These are phyloP conservation scores for Drosophila rhopaloa DNA, from an alignment of 1,140 invertebrate genomes.

Conservation along the genomic window DNA sequence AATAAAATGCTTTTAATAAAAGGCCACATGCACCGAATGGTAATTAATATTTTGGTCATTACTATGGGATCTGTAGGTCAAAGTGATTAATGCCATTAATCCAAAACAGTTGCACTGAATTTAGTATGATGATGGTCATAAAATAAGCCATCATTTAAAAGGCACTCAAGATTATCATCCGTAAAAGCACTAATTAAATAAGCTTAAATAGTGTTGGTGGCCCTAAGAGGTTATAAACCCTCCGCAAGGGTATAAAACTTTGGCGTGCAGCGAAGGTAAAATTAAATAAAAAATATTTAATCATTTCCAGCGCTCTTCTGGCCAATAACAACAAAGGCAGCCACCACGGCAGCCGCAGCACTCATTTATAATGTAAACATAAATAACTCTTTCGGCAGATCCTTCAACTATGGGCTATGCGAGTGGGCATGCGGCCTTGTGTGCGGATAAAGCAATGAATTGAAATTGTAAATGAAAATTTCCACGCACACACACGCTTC, in stretches of 20 bases:
- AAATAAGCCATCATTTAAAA: not conserved
- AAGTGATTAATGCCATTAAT: not conserved
- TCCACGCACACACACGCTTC: slow-evolving; percentile 39
- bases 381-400: slow-evolving; percentile 46
- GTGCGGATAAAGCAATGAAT: slow-evolving; percentile 57
- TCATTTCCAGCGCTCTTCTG: slow-evolving; percentile 14
- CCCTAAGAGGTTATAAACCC: not conserved
- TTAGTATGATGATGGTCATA: not conserved
- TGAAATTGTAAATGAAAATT: slow-evolving; percentile 69
- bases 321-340: slow-evolving; percentile 10
- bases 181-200: slow-evolving; percentile 4
- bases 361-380: slow-evolving; percentile 43
- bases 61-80: not conserved
- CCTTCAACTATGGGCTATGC: slow-evolving; percentile 35
- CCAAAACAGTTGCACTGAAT: not conserved
- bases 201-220: not conserved
- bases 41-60: not conserved
- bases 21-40: too few species aligned
- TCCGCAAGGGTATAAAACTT: slow-evolving; percentile 5
- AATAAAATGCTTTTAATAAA: too few species aligned
- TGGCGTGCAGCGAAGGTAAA: slow-evolving; percentile 1
- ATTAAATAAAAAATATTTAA: slow-evolving; percentile 45
- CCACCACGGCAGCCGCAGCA: slow-evolving; percentile 9
- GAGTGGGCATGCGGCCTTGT: slow-evolving; percentile 20
- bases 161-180: not conserved